Conservation (phyloP, 2,888 invertebrate species). For the Ectemnius cavifrons region DNA sequence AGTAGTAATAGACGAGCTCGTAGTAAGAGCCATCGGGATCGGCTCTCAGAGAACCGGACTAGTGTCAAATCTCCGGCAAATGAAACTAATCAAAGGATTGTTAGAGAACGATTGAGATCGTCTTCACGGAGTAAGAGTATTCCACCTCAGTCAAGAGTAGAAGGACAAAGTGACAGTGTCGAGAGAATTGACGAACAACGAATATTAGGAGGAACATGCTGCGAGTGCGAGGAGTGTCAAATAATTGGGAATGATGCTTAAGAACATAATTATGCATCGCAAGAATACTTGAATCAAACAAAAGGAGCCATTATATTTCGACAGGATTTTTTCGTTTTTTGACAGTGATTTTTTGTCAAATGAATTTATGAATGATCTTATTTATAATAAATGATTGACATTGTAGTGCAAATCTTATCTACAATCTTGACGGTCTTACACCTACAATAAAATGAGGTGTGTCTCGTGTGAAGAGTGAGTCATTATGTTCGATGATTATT, state of each 20-base stretch:
- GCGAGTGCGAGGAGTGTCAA: neutral
- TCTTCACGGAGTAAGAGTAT: neutral
- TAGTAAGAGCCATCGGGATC: slow-evolving; percentile 6
- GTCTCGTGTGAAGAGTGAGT: no score
- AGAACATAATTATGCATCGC: no score
- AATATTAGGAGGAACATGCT: neutral
- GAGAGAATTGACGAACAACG: neutral
- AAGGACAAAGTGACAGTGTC: neutral
- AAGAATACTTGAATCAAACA: no score
- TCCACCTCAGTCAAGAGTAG: neutral
- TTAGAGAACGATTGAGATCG: slow-evolving; percentile 9
- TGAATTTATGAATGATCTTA: no score
- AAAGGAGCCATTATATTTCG: no score
- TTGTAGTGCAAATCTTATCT: no score
- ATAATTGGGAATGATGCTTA: neutral
- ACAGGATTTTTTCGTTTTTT: no score
- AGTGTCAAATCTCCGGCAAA: neutral
- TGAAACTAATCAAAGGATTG: slow-evolving; percentile 9
- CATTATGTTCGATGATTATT: no score
- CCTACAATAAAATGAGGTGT: no score
- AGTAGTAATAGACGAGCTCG: slow-evolving; percentile 3
- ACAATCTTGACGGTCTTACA: no score
- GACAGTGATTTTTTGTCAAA: no score
- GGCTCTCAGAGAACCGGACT: neutral
- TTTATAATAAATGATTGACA: no score